Evolutionary conservation across 2,113 vertebrate genomes (phyloP).

Genomic region (Scytalopus superciliaris): DNA sequence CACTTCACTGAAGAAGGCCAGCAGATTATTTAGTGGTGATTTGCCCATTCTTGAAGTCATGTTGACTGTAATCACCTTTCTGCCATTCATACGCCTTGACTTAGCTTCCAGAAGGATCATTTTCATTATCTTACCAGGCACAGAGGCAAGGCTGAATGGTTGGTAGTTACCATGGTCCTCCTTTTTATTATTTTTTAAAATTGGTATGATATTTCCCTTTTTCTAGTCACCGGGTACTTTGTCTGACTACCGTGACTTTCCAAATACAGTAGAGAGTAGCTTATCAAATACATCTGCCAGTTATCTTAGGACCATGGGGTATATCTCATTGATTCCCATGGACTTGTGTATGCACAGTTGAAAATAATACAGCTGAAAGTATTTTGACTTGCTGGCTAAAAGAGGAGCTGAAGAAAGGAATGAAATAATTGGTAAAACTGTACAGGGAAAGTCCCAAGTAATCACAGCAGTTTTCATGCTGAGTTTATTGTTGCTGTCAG

Average conservation of each 20-base stretch:
- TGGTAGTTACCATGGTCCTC: not conserved
- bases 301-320: not conserved
- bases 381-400: not conserved
- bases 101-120: not conserved
- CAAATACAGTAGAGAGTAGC: not conserved
- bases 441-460: not conserved
- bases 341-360: not conserved
- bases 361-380: not conserved
- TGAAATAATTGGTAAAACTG: not conserved
- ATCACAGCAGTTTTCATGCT: not conserved
- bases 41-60: not conserved
- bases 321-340: not conserved
- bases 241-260: not conserved
- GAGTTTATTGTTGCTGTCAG: not conserved
- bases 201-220: not conserved
- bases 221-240: not conserved
- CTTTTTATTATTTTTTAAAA: not conserved
- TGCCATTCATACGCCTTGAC: not conserved
- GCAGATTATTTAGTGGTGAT: not conserved
- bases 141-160: not conserved
- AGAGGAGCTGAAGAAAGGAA: not conserved
- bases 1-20: not conserved
- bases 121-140: not conserved
- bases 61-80: not conserved
- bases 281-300: not conserved